Percentiles rank a stretch among this genome's conserved stretches.
Conservation (phyloP, 2,888 invertebrate species). For the Macroteleia sp. region DNA sequence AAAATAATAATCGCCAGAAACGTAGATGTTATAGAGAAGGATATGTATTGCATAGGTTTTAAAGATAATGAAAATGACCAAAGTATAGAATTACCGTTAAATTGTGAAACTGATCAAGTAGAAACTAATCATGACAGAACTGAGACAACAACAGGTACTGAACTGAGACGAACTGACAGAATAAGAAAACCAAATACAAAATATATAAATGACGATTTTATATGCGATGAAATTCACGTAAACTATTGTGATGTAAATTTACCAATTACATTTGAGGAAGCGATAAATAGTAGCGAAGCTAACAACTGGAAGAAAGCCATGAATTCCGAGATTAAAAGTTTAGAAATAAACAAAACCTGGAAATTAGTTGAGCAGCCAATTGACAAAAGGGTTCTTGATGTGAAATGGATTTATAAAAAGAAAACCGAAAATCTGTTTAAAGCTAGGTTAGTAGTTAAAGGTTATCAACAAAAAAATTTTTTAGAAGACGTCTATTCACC, state of each 20-base stretch:
- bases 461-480: conserved; percentile 57
- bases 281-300: conserved; percentile 33
- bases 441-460: conserved; percentile 59
- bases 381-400: conserved; percentile 46
- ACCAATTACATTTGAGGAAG: conserved; percentile 43
- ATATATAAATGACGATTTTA: background rate
- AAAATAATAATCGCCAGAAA: background rate
- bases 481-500: conserved; percentile 57
- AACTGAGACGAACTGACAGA: background rate
- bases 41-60: background rate
- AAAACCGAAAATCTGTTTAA: conserved; percentile 53
- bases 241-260: conserved; percentile 27
- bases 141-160: background rate
- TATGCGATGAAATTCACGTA: conserved; percentile 2
- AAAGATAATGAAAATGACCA: background rate
- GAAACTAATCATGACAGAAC: background rate
- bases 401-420: conserved; percentile 62
- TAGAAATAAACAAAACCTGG: conserved; percentile 61
- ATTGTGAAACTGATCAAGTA: background rate
- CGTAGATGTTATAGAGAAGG: background rate
- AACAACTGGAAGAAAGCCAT: conserved; percentile 60
- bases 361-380: conserved; percentile 35
- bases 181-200: background rate
- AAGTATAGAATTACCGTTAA: background rate
- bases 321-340: conserved; percentile 50